Conservation (phyloP, 1,140 invertebrate genomes). For the Panulirus ornatus region DNA sequence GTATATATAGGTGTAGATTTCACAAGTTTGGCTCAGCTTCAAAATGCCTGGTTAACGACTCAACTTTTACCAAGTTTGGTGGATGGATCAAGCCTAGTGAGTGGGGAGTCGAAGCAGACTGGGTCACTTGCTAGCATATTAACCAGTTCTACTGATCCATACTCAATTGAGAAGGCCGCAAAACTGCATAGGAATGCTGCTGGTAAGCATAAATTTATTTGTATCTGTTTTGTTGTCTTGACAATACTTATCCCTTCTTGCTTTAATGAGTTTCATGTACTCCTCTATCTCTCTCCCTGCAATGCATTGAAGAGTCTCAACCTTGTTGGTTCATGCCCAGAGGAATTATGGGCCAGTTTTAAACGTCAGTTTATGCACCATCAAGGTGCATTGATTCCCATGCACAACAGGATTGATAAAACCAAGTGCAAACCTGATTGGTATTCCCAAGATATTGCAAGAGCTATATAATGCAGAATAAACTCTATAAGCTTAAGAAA, state of each 20-base stretch:
- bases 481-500: no score
- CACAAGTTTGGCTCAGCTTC: constrained; percentile 75
- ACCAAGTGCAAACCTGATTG: no score
- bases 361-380: no score
- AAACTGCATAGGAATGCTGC: constrained; percentile 87
- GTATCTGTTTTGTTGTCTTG: neutral
- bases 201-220: constrained; percentile 77
- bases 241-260: neutral
- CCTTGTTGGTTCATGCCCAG: no score
- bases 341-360: no score
- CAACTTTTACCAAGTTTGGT: constrained; percentile 53
- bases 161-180: constrained; percentile 86
- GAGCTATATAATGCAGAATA: no score
- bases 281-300: no score
- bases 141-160: constrained; percentile 77
- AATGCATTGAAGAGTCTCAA: no score
- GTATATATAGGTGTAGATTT: constrained; percentile 55
- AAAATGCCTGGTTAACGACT: constrained; percentile 75
- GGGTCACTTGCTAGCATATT: constrained; percentile 45
- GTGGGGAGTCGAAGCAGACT: constrained; percentile 24
- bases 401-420: no score
- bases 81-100: constrained; percentile 41
- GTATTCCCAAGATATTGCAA: no score
- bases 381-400: no score
- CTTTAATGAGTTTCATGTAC: neutral